Evolutionary conservation across 1,140 invertebrate genomes (phyloP), one percentile per base, ranked within the genome.

Genomic region (Drosophila subpulchrella): DNA sequence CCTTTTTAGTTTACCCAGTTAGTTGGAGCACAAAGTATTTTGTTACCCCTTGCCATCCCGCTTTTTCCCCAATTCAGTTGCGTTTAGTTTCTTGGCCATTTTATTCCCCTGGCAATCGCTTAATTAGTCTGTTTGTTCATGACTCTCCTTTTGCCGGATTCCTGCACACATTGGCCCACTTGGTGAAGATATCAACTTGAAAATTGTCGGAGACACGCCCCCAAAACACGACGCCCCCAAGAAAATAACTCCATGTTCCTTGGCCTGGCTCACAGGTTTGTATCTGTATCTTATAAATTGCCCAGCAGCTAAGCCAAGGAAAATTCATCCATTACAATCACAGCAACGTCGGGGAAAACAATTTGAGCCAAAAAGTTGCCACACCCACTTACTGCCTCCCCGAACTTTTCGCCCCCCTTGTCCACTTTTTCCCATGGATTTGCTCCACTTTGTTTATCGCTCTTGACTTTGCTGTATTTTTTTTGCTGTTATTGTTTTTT

Each of bases 101-200:
- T 70, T 50, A 71, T 48, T 72, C 50, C 36, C 42, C 32, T 34
- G 42, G 44, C 51, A 55, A 71, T 71, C 53, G 68, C n/a, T 71
- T 71, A 71, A 51, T 71, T 57, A 57, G 65, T 71, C 65, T 70
- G 65, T 58, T 71, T 71, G 67, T 12, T 68, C 51, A 41, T 32
- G 48, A 34, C 46, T 54, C 50, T 53, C 41, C 34, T 54, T 54
- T 32, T 51, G 32, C 39, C 15, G 48, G 55, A 76, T 76, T 76
- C 74, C 74, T 46, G 42, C 42, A 68, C 61, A 47, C 27, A 56
- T 38, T 59, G 47, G 39, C 32, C 20, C 55, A 56, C 44, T 60
- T 77, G 62, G 62, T 77, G 46, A 77, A 77, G 74, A 77, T 77
- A 77, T 77, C 74, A 76, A 68, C 63, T 77, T 77, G 73, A 77